Evolutionary conservation across 2,797 vertebrate genomes (phyloP).

Genomic region (Amazona ochrocephala): DNA sequence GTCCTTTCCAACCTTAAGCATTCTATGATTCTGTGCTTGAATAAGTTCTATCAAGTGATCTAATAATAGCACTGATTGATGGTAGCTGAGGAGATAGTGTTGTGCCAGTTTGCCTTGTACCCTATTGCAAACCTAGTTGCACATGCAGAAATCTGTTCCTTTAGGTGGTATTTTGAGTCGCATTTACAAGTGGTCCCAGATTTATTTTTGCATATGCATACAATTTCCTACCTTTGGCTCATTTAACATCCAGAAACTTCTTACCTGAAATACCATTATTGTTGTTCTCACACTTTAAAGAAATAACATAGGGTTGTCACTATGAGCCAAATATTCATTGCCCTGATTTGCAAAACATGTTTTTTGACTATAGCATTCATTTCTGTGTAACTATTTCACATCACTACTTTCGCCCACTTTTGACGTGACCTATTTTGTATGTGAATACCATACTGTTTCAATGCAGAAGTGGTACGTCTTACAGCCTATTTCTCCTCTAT

Average conservation of each 20-base stretch:
- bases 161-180: background rate
- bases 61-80: background rate
- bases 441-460: background rate
- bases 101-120: background rate
- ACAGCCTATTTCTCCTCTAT: background rate
- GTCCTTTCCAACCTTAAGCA: background rate
- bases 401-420: fast-evolving
- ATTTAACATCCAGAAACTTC: background rate
- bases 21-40: background rate
- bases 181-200: background rate
- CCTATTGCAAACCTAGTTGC: background rate
- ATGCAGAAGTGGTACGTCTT: background rate
- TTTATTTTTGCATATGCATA: background rate
- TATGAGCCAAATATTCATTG: background rate
- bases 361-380: background rate
- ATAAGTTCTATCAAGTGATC: background rate
- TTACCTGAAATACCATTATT: background rate
- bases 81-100: background rate
- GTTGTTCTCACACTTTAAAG: background rate
- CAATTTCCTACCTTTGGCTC: background rate
- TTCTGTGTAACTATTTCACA: background rate
- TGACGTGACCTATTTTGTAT: fast-evolving
- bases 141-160: background rate
- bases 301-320: background rate
- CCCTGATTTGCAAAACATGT: background rate